Percentiles rank a stretch among this genome's conserved stretches.
phyloP scores from a whole-genome alignment of 2,888 invertebrate species.

The Polylopha cassiicola region DNA sequence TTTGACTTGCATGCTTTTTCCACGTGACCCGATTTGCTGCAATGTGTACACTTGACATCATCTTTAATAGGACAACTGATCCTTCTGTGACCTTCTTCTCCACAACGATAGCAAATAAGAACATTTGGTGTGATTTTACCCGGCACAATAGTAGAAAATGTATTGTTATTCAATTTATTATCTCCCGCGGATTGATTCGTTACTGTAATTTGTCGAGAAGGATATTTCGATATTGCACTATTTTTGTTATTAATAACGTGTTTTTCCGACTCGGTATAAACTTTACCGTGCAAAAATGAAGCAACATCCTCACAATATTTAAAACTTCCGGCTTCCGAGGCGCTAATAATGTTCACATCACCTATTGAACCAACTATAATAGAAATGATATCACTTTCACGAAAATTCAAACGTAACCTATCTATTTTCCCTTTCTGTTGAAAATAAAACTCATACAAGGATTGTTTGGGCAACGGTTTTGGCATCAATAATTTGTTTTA shows the following conservation, averaged over 20 bases:
- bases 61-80: constrained; percentile 16
- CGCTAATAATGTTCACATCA: constrained; percentile 26
- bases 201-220: constrained; percentile 2
- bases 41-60: constrained; percentile 25
- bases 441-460: constrained; percentile 31
- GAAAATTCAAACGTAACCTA: constrained; percentile 25
- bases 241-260: too few relatives aligned
- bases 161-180: too few relatives aligned
- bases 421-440: constrained; percentile 27
- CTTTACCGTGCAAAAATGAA: constrained; percentile 21
- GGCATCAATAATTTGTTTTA: constrained; percentile 23
- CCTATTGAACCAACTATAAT: constrained; percentile 29
- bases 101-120: constrained; percentile 25
- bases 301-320: constrained; percentile 23
- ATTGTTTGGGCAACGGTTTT: constrained; percentile 22
- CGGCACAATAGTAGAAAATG: too few relatives aligned
- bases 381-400: constrained; percentile 28
- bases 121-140: constrained; percentile 20
- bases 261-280: not conserved
- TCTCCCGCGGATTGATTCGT: constrained; percentile 23
- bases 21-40: constrained; percentile 26
- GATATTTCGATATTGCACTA: not conserved
- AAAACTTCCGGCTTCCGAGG: constrained; percentile 28
- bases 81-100: constrained; percentile 21
- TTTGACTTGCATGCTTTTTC: constrained; percentile 26